phyloP scores from a whole-genome alignment of 2,113 vertebrate genomes.

The Xyrauchen texanus region DNA sequence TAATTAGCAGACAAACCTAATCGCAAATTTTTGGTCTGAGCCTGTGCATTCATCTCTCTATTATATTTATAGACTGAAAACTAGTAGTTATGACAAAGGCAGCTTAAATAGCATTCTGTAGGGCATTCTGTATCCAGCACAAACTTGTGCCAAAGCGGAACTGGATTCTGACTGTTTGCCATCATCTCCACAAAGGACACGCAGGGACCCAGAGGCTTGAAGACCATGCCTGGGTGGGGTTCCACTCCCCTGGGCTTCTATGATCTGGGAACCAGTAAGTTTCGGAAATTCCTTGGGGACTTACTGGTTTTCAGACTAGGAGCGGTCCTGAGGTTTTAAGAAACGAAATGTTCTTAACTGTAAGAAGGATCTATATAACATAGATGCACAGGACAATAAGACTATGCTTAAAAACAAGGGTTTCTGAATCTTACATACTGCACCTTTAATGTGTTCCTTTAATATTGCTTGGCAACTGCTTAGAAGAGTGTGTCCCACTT shows the following conservation, averaged over 20 bases:
- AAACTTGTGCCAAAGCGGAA: conserved; percentile 39
- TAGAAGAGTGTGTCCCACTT: too few species aligned
- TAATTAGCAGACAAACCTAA: neutral
- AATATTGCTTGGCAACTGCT: too few species aligned
- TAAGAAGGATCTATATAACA: too few species aligned
- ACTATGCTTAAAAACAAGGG: too few species aligned
- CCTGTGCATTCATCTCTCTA: conserved; percentile 29
- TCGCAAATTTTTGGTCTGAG: neutral
- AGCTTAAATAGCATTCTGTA: conserved; percentile 34
- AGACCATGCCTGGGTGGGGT: conserved; percentile 46
- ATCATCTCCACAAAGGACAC: conserved; percentile 30
- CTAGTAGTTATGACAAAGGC: neutral
- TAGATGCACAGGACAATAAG: too few species aligned
- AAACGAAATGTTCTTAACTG: too few species aligned
- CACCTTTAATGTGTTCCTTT: too few species aligned
- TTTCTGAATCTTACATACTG: too few species aligned
- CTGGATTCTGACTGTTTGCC: conserved; percentile 38
- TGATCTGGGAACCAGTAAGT: conserved; percentile 50
- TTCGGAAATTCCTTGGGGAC: conserved; percentile 47
- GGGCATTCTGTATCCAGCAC: conserved; percentile 17
- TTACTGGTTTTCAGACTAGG: conserved; percentile 54
- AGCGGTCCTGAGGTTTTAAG: conserved; percentile 48
- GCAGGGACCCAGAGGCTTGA: conserved; percentile 37
- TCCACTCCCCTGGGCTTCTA: conserved; percentile 48
- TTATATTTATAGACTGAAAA: neutral